These are phyloP conservation scores for Nematostella vectensis DNA, from an alignment of 92 coral and sea anemone species.

Conservation along the genomic window DNA sequence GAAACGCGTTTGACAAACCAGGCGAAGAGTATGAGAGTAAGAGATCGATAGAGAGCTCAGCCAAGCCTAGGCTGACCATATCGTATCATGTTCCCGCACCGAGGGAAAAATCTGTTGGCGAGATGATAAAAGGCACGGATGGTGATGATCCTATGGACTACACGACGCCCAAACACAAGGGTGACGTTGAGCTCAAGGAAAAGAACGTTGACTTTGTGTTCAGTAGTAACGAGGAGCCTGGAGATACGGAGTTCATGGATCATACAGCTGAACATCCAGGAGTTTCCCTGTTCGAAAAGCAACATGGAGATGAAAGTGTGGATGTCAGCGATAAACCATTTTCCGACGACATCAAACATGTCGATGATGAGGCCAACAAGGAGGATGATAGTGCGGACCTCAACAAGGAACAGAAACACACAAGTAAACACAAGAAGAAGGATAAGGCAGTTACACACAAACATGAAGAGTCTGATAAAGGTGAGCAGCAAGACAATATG, in stretches of 20 bases:
- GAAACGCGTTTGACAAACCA: too few species aligned
- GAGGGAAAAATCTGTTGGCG: slow-evolving; percentile 16
- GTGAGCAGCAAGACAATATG: not conserved
- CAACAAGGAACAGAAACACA: not conserved
- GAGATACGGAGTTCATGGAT: not conserved
- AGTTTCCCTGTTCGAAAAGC: slow-evolving; percentile 1
- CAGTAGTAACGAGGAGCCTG: not conserved
- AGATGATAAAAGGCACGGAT: slow-evolving; percentile 15
- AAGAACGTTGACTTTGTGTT: not conserved
- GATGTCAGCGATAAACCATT: slow-evolving; percentile 37
- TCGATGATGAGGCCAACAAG: slow-evolving; percentile 21
- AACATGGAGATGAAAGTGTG: slow-evolving; percentile 7
- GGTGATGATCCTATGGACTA: not conserved
- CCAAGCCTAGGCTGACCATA: slow-evolving; percentile 27
- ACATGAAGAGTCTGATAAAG: not conserved
- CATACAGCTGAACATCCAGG: slow-evolving; percentile 5
- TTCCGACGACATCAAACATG: slow-evolving; percentile 9
- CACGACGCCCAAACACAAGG: not conserved
- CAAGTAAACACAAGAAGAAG: slow-evolving; percentile 1
- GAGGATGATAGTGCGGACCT: slow-evolving; percentile 15
- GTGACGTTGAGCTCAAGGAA: not conserved
- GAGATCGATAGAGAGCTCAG: too few species aligned
- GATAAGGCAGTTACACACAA: not conserved
- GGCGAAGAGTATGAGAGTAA: too few species aligned
- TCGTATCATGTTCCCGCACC: slow-evolving; percentile 42